phyloP scores from a whole-genome alignment of 2,888 invertebrate species.

The Phengaris alcon region DNA sequence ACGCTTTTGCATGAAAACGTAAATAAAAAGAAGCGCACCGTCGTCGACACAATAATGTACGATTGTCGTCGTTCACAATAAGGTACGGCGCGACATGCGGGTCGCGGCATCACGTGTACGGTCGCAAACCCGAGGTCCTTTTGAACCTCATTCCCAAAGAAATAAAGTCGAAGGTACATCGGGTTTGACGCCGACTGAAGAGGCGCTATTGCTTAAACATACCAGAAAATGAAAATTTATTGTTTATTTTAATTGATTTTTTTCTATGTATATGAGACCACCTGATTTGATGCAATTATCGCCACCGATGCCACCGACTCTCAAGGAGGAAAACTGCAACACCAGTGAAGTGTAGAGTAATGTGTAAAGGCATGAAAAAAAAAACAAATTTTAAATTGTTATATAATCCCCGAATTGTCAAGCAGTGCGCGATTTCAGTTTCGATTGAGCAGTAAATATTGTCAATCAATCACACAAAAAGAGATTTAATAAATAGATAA shows the following conservation, averaged over 20 bases:
- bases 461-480: background rate
- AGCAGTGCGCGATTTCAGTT: background rate
- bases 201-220: background rate
- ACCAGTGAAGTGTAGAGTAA: too few relatives aligned
- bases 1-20: slow-evolving; percentile 64
- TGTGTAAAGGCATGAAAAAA: too few relatives aligned
- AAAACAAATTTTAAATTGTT: too few relatives aligned
- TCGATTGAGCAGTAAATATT: slow-evolving; percentile 2
- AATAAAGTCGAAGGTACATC: background rate
- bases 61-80: slow-evolving; percentile 65
- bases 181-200: background rate
- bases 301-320: too few relatives aligned
- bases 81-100: slow-evolving; percentile 61
- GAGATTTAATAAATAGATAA: slow-evolving; percentile 11
- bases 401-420: too few relatives aligned
- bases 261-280: too few relatives aligned
- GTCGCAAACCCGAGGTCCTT: slow-evolving; percentile 60
- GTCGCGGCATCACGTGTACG: slow-evolving; percentile 40
- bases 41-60: slow-evolving; percentile 68
- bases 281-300: too few relatives aligned
- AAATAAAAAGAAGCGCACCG: slow-evolving; percentile 67
- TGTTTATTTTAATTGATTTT: too few relatives aligned
- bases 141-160: slow-evolving; percentile 69
- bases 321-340: too few relatives aligned
- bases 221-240: too few relatives aligned